phyloP scores from a whole-genome alignment of 2,888 invertebrate genomes.

The Napeogenes sylphis region DNA sequence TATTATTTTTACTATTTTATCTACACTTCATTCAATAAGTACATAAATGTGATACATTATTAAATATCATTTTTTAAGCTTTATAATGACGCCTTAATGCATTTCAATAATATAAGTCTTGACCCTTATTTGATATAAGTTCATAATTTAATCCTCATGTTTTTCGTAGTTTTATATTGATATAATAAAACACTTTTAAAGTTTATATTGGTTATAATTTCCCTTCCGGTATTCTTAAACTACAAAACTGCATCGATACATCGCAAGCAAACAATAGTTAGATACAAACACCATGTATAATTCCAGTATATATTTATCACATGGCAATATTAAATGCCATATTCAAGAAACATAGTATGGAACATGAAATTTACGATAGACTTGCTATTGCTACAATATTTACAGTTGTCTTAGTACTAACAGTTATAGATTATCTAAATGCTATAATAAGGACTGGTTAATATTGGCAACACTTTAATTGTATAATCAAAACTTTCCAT shows the following conservation, averaged over 20 bases:
- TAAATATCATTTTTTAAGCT: slow-evolving; percentile 34
- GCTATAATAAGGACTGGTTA: too few relatives aligned
- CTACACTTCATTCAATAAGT: slow-evolving; percentile 37
- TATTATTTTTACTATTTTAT: slow-evolving; percentile 19
- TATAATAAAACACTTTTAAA: slow-evolving; percentile 8
- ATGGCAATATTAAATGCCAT: slow-evolving; percentile 13
- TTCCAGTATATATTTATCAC: slow-evolving; percentile 22
- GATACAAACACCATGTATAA: slow-evolving; percentile 20
- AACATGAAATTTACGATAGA: neutral
- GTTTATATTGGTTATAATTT: slow-evolving; percentile 11
- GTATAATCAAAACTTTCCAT: too few relatives aligned
- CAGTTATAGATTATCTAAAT: too few relatives aligned
- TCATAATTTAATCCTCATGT: neutral
- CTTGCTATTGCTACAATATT: neutral
- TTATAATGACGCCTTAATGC: slow-evolving; percentile 37
- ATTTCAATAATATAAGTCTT: slow-evolving; percentile 38
- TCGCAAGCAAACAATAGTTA: slow-evolving; percentile 10
- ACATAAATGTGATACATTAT: slow-evolving; percentile 60
- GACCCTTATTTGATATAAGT: neutral
- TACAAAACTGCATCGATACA: slow-evolving; percentile 12
- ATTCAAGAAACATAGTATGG: neutral
- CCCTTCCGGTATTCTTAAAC: slow-evolving; percentile 8
- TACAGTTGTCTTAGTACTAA: neutral
- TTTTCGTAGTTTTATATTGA: neutral
- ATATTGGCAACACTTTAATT: too few relatives aligned